Evolutionary conservation across 2,797 vertebrate species (phyloP).

Genomic region (Gila robusta): DNA sequence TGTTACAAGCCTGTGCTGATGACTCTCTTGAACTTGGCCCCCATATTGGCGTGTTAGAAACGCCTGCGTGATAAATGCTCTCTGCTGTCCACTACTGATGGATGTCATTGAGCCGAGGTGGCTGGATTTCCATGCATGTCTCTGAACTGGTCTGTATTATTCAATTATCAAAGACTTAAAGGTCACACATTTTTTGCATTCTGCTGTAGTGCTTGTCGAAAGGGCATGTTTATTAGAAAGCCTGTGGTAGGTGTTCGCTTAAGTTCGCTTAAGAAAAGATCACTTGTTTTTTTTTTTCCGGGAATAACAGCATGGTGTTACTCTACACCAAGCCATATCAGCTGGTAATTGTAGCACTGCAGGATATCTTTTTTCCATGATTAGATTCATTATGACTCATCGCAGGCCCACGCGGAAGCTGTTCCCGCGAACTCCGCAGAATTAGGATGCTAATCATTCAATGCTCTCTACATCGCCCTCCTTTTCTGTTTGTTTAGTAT

Average conservation of each 20-base stretch:
- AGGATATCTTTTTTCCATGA: background rate
- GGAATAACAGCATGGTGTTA: slow-evolving; percentile 25
- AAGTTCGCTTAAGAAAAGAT: slow-evolving; percentile 17
- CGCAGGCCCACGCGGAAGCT: background rate
- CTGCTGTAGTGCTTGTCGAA: slow-evolving; percentile 10
- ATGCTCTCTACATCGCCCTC: background rate
- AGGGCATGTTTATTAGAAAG: slow-evolving; percentile 33
- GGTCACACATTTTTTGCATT: slow-evolving; percentile 36
- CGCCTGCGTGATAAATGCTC: background rate
- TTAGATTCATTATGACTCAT: slow-evolving; percentile 34
- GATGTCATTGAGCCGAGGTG: slow-evolving; percentile 8
- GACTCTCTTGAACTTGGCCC: slow-evolving; percentile 6
- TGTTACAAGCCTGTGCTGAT: slow-evolving; percentile 13
- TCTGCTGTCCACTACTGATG: slow-evolving; percentile 24
- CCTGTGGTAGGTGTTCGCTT: slow-evolving; percentile 22
- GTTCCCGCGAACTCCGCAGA: background rate
- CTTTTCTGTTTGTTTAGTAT: slow-evolving; percentile 3
- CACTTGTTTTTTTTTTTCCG: background rate
- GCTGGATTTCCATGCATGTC: background rate
- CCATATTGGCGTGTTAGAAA: slow-evolving; percentile 24
- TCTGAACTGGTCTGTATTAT: slow-evolving; percentile 32
- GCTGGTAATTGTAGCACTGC: slow-evolving; percentile 22
- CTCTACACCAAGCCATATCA: background rate
- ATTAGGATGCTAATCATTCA: background rate
- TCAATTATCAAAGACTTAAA: slow-evolving; percentile 44